These are phyloP conservation scores for Dicranocentrus wangi DNA, from an alignment of 2,888 invertebrate species.

Conservation along the genomic window DNA sequence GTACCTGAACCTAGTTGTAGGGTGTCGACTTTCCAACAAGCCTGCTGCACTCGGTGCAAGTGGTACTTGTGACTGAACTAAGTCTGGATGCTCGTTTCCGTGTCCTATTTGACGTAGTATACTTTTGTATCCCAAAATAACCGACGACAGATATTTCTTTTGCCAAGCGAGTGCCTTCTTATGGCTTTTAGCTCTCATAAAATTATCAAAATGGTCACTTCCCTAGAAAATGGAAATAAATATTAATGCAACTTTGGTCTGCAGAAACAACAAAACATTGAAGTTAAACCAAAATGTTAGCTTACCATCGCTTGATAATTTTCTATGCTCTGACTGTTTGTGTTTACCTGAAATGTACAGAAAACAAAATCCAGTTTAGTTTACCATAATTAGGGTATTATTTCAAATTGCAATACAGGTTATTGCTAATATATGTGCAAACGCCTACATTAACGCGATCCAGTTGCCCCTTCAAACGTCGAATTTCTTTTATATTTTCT, in stretches of 20 bases:
- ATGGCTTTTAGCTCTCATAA: conserved; percentile 84
- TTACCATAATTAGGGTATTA: not conserved
- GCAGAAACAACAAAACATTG: no score
- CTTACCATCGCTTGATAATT: conserved; percentile 27
- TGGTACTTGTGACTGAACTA: conserved; percentile 64
- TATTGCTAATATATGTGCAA: no score
- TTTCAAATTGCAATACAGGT: not conserved
- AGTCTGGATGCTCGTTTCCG: conserved; percentile 63
- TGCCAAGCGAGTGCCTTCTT: conserved; percentile 92
- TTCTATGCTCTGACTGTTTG: not conserved
- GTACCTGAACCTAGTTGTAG: conserved; percentile 63
- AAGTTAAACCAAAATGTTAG: no score
- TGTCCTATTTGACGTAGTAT: conserved; percentile 53
- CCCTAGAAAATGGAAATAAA: conserved; percentile 28
- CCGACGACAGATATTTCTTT: conserved; percentile 87
- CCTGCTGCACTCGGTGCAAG: conserved; percentile 68
- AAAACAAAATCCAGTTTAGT: not conserved
- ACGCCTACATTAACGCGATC: conserved; percentile 40
- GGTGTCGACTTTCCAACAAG: conserved; percentile 47
- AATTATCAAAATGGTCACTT: conserved; percentile 48
- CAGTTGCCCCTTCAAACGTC: conserved; percentile 28
- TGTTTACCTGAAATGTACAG: conserved; percentile 25
- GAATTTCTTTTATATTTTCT: conserved; percentile 42
- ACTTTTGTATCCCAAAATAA: conserved; percentile 79
- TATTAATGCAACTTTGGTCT: no score